Evolutionary conservation across 2,113 vertebrate genomes (phyloP), one percentile per base, ranked within the genome.

Genomic region (Rhipidura dahli): DNA sequence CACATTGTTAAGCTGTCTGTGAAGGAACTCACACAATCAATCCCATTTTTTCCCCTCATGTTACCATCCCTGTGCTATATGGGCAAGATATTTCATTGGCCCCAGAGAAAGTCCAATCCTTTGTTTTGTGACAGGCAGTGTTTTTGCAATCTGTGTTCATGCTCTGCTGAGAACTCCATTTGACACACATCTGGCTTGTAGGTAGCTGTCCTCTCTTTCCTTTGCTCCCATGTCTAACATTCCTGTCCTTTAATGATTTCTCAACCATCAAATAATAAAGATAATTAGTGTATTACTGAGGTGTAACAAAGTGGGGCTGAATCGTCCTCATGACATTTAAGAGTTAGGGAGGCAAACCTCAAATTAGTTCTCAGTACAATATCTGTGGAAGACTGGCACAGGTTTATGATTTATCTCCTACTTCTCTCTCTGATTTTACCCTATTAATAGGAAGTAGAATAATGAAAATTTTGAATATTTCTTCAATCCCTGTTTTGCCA

Each of bases 11-110:
- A 60, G 39, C 15, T 76, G 4, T 50, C 77, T 2, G 16, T 39
- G 50, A 30, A 56, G 20, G 7, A 91, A 70, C 10, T 65, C 24
- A 7, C 27, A 68, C 19, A 88, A 80, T 45, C 19, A 88, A 80
- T 45, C 60, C 33, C 24, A 15, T 22, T 66, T 70, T 71, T 65
- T 4, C 9, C 15, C 21, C 31, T 47, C 21, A 11, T 7, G 13
- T 22, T 75, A 47, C 39, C 31, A n/a, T 8, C 15, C 24, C 22
- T 23, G 26, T n/a, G 39, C 26, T 61, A n/a, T 1, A 3, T 5
- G 13, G 24, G 28, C 8, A 59, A 76, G 15, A 51, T 1, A 2
- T 35, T 16, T 63, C 19, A 30, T 0, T 26, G 35, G 40, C 7
- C 9, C 5, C 40, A 56, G 28, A 68, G 28, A 75, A 82, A 16